Evolutionary conservation across 2,113 vertebrate genomes (phyloP).

Genomic region (Strix aluco): DNA sequence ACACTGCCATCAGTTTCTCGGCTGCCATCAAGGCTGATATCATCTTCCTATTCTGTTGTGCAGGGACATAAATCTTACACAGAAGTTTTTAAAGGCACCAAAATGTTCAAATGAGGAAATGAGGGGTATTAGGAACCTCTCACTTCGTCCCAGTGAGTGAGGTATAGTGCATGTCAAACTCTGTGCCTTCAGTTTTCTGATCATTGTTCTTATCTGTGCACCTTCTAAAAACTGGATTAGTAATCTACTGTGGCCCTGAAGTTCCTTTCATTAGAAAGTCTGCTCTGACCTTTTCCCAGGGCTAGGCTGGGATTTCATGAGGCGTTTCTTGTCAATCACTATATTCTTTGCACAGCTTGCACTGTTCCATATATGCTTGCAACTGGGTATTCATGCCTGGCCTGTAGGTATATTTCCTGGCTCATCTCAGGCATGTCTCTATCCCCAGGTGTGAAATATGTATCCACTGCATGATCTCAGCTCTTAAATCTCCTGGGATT

Average conservation of each 20-base stretch:
- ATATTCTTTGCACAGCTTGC: not conserved
- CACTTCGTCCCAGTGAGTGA: not conserved
- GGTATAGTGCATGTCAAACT: not conserved
- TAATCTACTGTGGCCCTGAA: not conserved
- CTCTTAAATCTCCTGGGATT: constrained; percentile 38
- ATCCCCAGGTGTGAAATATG: constrained; percentile 55
- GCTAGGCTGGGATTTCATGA: constrained; percentile 21
- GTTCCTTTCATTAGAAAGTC: not conserved
- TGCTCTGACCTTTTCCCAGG: constrained; percentile 24
- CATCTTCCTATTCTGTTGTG: not conserved
- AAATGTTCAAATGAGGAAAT: not conserved
- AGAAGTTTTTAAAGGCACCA: not conserved
- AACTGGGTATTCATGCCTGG: constrained; percentile 33
- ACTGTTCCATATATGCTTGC: constrained; percentile 17
- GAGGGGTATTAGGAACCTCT: not conserved
- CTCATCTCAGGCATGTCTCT: constrained; percentile 60
- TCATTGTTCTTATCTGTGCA: not conserved
- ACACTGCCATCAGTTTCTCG: not conserved
- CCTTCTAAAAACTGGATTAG: not conserved
- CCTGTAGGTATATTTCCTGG: constrained; percentile 59
- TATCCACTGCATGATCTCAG: constrained; percentile 41
- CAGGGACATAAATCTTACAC: not conserved
- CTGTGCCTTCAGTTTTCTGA: not conserved
- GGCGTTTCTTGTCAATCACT: constrained; percentile 22
- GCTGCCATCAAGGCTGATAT: not conserved